Evolutionary conservation across 2,888 invertebrate genomes (phyloP).

Genomic region (Harmothoe impar): DNA sequence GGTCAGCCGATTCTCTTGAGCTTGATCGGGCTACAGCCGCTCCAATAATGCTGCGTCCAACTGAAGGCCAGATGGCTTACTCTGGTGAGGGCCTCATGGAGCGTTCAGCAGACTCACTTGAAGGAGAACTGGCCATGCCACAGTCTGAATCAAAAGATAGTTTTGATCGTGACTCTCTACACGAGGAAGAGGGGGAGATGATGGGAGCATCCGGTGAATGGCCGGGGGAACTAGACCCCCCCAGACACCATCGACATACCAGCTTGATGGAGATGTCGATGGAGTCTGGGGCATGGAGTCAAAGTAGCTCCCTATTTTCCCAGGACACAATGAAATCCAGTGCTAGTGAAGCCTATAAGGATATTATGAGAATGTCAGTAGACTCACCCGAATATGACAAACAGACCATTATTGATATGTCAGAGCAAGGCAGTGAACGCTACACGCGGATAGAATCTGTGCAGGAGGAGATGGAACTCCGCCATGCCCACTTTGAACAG

Average conservation of each 20-base stretch:
- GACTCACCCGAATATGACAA: slow-evolving; percentile 67
- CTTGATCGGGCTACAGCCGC: slow-evolving; percentile 51
- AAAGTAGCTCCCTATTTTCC: slow-evolving; percentile 70
- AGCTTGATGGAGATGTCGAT: slow-evolving; percentile 81
- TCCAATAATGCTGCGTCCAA: slow-evolving; percentile 43
- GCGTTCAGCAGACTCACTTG: slow-evolving; percentile 73
- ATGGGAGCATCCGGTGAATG: slow-evolving; percentile 80
- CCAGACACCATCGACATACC: slow-evolving; percentile 73
- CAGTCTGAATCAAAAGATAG: slow-evolving; percentile 64
- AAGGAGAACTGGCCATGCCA: slow-evolving; percentile 64
- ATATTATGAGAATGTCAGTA: slow-evolving; percentile 67
- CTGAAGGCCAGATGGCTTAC: slow-evolving; percentile 44
- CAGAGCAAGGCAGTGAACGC: slow-evolving; percentile 33
- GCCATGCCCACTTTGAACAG: slow-evolving; percentile 52
- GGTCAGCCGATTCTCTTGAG: slow-evolving; percentile 79
- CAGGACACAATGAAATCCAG: slow-evolving; percentile 70
- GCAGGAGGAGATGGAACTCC: slow-evolving; percentile 42
- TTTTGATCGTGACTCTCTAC: slow-evolving; percentile 73
- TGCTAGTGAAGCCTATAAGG: slow-evolving; percentile 63
- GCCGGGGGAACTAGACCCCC: slow-evolving; percentile 70
- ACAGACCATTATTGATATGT: slow-evolving; percentile 60
- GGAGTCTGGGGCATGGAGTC: slow-evolving; percentile 77
- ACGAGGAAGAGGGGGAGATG: slow-evolving; percentile 72
- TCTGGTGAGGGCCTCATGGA: slow-evolving; percentile 67
- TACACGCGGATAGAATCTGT: slow-evolving; percentile 45